Evolutionary conservation across 2,113 vertebrate species (phyloP).

Genomic region (Limanda limanda): DNA sequence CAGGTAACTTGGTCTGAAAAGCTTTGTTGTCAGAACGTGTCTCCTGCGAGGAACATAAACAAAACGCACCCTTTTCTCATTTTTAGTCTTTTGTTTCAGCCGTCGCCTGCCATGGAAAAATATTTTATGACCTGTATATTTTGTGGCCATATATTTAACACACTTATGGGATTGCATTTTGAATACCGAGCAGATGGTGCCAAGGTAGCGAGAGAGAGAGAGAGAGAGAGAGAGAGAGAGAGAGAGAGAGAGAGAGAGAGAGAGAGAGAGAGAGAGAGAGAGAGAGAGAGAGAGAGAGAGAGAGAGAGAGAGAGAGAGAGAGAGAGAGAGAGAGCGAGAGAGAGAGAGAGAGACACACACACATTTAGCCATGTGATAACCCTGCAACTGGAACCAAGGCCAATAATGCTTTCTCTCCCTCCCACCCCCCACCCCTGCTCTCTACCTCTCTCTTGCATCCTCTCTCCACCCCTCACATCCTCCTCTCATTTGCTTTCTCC

Average conservation of each 20-base stretch:
- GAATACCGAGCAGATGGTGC: conserved; percentile 75
- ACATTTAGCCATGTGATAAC: conserved; percentile 73
- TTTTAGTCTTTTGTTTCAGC: conserved; percentile 41
- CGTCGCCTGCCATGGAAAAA: conserved; percentile 27
- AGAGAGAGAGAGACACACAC: too few species aligned
- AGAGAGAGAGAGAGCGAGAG: background rate
- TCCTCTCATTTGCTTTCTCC: conserved; percentile 61
- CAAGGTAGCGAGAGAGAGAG: conserved; percentile 8
- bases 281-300: background rate
- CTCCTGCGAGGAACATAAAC: conserved; percentile 15
- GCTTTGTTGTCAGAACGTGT: background rate
- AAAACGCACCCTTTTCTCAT: background rate
- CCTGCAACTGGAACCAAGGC: conserved; percentile 60
- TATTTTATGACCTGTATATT: conserved; percentile 48
- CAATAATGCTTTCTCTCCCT: conserved; percentile 40
- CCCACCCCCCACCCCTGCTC: conserved; percentile 2
- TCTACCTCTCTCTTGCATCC: background rate
- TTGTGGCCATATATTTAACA: conserved; percentile 57
- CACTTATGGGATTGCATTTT: conserved; percentile 56
- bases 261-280: conserved; percentile 2
- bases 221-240: conserved; percentile 24
- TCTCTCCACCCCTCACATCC: conserved; percentile 18
- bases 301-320: too few species aligned
- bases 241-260: conserved; percentile 12
- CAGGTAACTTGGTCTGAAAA: background rate